Base-by-base conservation (phyloP, 2,113 vertebrate genomes). In the Callipepla californica region DNA sequence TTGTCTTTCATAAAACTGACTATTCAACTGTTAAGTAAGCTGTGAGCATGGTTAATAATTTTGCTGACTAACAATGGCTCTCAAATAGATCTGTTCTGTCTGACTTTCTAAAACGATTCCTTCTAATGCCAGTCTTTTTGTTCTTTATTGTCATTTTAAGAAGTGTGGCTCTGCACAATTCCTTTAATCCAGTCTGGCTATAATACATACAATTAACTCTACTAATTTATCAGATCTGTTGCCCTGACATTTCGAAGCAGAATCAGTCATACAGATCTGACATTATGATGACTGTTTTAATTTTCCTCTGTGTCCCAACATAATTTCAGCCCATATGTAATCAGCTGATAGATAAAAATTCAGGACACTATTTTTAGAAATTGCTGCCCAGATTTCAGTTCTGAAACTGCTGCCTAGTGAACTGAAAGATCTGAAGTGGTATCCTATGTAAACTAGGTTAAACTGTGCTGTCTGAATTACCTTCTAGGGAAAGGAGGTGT, bases 301-400 rank as follows among this genome's bases (percentile, higher is more conserved):
- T 93, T 95, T 94, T 90, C 73, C 28, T 76, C 40, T 78, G 44
- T 83, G 73, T 84, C 86, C 72, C 61, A 63, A 7, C 4, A 9
- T 90, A 80, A 87, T 93, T 92, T 95, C 91, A 90, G 59, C 68
- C 83, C 22, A 20, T 82, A 30, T 80, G 55, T 85, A 74, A 83
- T 94, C 68, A 89, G 80, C 72, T 80, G 79, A 80, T 69, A 77
- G 92, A 92, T 92, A 92, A 91, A 65, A 92, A 96, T 91, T 89
- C 68, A 75, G 85, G 65, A 45, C 68, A 34, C 44, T 91, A 67
- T 92, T 95, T 94, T 90, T 77, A 73, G 89, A 94, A 89, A 72
- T 74, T 23, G 42, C 19, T 92, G 85, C 87, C 70, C 80, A 51
- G 81, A 75, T 92, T 94, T 83, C 87, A 61, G 87, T 68, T 74